Evolutionary conservation across 2,888 invertebrate genomes (phyloP).

Genomic region (Drosophila borealis): DNA sequence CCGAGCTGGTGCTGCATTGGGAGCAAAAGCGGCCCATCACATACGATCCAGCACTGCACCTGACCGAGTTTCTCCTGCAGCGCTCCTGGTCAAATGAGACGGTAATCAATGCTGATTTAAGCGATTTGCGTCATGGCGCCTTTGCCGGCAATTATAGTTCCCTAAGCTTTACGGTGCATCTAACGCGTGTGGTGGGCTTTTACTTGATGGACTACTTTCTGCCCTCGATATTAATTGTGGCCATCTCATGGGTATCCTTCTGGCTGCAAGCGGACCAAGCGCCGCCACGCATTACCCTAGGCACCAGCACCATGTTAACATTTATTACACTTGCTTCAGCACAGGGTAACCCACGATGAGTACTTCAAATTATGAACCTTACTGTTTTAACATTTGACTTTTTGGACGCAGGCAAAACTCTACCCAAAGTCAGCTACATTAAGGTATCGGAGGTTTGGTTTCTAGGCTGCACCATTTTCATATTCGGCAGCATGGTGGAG

Average conservation of each 20-base stretch:
- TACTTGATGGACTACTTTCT: constrained; percentile 95
- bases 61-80: constrained; percentile 92
- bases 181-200: constrained; percentile 93
- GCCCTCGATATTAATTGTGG: constrained; percentile 94
- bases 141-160: constrained; percentile 93
- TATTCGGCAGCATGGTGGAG: constrained; percentile 93
- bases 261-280: constrained; percentile 95
- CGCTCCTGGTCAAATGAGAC: constrained; percentile 90
- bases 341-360: constrained; percentile 85
- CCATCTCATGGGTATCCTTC: constrained; percentile 95
- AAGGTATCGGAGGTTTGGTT: constrained; percentile 97
- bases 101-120: constrained; percentile 89
- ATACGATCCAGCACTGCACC: constrained; percentile 90
- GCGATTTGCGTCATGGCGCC: constrained; percentile 90
- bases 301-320: constrained; percentile 93
- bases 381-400: neutral
- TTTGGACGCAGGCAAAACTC: constrained; percentile 87
- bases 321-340: constrained; percentile 95
- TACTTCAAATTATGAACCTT: no score
- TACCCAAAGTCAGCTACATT: constrained; percentile 95
- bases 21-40: constrained; percentile 90
- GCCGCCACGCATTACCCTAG: constrained; percentile 92
- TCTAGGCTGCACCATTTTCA: constrained; percentile 92
- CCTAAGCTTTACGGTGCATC: constrained; percentile 91
- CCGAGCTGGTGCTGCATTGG: constrained; percentile 91